A percentile compares a stretch with the other conserved stretches of the same genome.
phyloP scores from a whole-genome alignment of 2,113 vertebrate species.

The Pachycephala philippinensis region DNA sequence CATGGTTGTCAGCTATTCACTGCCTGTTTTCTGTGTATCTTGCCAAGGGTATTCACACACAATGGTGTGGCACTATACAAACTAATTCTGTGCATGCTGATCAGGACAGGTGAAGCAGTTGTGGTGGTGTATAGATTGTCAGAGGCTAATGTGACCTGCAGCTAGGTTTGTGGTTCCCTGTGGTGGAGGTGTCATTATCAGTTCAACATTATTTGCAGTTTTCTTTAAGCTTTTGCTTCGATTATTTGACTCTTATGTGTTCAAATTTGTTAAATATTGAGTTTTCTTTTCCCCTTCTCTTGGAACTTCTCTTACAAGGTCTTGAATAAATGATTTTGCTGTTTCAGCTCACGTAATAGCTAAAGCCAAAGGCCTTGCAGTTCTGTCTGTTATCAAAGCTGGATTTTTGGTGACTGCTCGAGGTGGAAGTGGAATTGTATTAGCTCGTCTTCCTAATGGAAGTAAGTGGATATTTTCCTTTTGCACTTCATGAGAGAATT shows the following conservation, averaged over 20 bases:
- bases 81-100: not conserved
- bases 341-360: constrained; percentile 89
- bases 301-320: not conserved
- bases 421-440: constrained; percentile 92
- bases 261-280: not conserved
- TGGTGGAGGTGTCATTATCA: not conserved
- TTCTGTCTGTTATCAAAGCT: constrained; percentile 92
- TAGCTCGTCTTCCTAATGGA: constrained; percentile 86
- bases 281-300: not conserved
- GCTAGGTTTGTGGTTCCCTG: not conserved
- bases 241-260: not conserved
- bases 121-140: not conserved
- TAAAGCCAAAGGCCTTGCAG: constrained; percentile 90
- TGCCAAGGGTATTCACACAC: not conserved
- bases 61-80: not conserved
- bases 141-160: not conserved
- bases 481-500: not conserved
- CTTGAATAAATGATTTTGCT: not conserved
- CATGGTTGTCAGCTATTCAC: not conserved
- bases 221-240: not conserved
- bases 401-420: constrained; percentile 94
- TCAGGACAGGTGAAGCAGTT: not conserved
- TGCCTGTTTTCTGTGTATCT: not conserved
- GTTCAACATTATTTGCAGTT: not conserved
- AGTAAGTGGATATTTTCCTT: constrained; percentile 74